Evolutionary conservation across 2,888 invertebrate genomes (phyloP).

Genomic region (Phoenoteleia sp.): DNA sequence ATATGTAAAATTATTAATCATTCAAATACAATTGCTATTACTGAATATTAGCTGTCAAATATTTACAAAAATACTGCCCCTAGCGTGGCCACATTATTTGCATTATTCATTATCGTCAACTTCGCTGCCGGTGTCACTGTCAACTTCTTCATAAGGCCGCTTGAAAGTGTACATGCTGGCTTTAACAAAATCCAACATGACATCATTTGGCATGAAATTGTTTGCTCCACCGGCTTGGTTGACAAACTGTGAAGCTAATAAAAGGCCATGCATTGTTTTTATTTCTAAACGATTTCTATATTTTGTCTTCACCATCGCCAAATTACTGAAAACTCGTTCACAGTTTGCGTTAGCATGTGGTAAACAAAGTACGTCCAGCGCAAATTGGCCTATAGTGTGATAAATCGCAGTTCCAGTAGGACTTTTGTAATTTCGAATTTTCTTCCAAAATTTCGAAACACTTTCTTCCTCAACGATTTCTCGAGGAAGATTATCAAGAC

Average conservation of each 20-base stretch:
- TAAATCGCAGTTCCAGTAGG: background rate
- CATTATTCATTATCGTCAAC: too few relatives aligned
- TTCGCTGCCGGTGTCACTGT: background rate
- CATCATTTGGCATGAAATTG: background rate
- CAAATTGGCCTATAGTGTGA: slow-evolving; percentile 10
- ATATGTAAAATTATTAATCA: too few relatives aligned
- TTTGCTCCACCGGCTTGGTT: background rate
- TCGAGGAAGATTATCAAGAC: background rate
- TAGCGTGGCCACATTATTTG: too few relatives aligned
- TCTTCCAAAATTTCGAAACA: background rate
- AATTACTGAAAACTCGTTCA: background rate
- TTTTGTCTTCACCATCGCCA: background rate
- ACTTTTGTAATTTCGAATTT: slow-evolving; percentile 1
- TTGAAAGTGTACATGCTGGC: background rate
- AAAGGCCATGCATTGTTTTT: background rate
- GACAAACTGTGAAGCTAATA: background rate
- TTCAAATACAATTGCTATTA: too few relatives aligned
- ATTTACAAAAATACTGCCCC: too few relatives aligned
- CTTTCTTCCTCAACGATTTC: background rate
- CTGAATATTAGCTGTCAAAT: too few relatives aligned
- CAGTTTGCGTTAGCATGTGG: slow-evolving; percentile 12
- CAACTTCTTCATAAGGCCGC: background rate
- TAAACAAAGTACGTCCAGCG: slow-evolving; percentile 16
- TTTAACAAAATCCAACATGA: background rate
- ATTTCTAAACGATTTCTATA: background rate